Evolutionary conservation across 2,113 vertebrate genomes (phyloP).

Genomic region (Phoxinus phoxinus): DNA sequence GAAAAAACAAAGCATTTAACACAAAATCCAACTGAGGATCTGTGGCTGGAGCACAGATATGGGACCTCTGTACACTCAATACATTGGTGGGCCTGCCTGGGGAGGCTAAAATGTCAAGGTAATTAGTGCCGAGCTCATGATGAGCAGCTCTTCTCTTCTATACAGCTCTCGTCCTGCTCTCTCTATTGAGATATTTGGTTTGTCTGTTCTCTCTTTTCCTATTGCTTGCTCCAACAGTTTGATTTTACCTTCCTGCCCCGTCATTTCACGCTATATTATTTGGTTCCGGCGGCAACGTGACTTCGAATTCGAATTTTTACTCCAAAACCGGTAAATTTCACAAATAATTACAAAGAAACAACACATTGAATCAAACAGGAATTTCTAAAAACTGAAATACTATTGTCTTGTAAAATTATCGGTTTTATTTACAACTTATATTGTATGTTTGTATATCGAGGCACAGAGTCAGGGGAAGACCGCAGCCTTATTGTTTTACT

Average conservation of each 20-base stretch:
- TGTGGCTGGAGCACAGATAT: neutral
- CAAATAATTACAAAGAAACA: neutral
- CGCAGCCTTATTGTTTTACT: neutral
- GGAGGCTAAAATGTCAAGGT: neutral
- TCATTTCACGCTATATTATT: neutral
- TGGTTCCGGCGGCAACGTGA: neutral
- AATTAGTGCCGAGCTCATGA: constrained; percentile 27
- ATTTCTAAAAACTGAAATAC: no score
- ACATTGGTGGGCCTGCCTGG: neutral
- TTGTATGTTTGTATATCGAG: neutral
- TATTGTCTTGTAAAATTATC: no score
- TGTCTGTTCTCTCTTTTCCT: neutral
- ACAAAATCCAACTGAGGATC: neutral
- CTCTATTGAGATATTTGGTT: neutral
- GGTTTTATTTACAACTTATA: no score
- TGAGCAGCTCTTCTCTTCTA: constrained; percentile 53
- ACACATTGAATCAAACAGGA: no score
- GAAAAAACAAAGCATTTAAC: constrained; percentile 20
- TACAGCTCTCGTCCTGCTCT: constrained; percentile 57
- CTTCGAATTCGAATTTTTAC: neutral
- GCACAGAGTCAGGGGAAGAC: neutral
- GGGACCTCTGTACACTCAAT: neutral
- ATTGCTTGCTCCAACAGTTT: neutral
- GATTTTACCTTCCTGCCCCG: neutral
- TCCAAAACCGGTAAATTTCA: neutral